phyloP scores from a whole-genome alignment of 2,797 vertebrate genomes.

The Hemitrygon akajei region DNA sequence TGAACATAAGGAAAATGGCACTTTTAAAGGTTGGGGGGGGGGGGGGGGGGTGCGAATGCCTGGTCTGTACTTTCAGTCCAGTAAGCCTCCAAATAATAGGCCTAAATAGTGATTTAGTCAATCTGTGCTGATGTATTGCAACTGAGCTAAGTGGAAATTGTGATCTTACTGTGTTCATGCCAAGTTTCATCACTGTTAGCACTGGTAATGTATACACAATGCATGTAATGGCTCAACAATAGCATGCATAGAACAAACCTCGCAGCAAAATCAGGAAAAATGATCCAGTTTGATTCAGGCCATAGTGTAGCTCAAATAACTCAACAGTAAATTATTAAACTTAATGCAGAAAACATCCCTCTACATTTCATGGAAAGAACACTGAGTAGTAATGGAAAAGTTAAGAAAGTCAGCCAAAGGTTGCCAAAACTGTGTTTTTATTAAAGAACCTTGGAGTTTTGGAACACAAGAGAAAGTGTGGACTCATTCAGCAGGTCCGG shows the following conservation, averaged over 20 bases:
- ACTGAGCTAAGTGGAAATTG: slow-evolving; percentile 20
- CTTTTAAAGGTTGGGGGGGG: not conserved
- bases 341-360: not conserved
- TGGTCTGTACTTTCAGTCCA: not conserved
- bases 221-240: not conserved
- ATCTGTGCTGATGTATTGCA: not conserved
- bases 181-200: slow-evolving; percentile 1
- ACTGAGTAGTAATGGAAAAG: not conserved
- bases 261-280: not conserved
- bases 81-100: slow-evolving; percentile 6
- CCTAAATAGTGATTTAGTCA: not conserved
- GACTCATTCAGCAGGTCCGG: too few species aligned
- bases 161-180: not conserved
- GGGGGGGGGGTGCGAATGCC: not conserved
- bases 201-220: not conserved
- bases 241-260: not conserved
- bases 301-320: not conserved
- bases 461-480: not conserved
- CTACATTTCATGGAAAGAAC: not conserved
- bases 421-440: not conserved
- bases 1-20: not conserved
- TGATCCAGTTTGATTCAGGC: not conserved
- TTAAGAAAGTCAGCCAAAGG: not conserved
- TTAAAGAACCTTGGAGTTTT: not conserved
- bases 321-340: not conserved